A percentile compares a stretch with the other conserved stretches of the same genome.
These are phyloP conservation scores for Larimichthys polyactis DNA, from an alignment of 2,113 vertebrate species.

Conservation along the genomic window DNA sequence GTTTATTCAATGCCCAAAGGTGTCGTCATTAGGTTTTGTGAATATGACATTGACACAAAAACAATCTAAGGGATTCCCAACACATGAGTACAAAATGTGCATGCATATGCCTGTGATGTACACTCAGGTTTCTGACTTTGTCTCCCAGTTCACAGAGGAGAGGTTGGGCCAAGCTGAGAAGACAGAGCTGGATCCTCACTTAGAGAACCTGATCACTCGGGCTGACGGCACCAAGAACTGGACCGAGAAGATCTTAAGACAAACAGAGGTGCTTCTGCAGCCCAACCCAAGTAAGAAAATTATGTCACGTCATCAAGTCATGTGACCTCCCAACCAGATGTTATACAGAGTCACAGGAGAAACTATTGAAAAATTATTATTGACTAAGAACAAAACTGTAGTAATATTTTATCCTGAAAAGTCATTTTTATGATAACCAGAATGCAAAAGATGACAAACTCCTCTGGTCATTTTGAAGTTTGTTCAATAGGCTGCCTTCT, in stretches of 20 bases:
- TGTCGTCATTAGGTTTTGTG: not conserved
- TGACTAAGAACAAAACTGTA: not conserved
- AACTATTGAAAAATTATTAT: not conserved
- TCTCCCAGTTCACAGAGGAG: constrained; percentile 94
- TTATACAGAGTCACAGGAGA: not conserved
- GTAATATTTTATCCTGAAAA: too few relatives aligned
- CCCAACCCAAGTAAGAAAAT: constrained; percentile 76
- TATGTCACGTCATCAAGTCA: not conserved
- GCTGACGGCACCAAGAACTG: constrained; percentile 95
- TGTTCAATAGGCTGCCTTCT: not conserved
- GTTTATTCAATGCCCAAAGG: too few relatives aligned
- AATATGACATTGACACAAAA: not conserved
- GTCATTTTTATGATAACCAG: not conserved
- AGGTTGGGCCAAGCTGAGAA: constrained; percentile 96
- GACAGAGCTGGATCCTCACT: constrained; percentile 93
- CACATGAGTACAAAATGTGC: too few relatives aligned
- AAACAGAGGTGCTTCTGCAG: constrained; percentile 78
- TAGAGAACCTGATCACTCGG: constrained; percentile 91
- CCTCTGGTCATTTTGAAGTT: not conserved
- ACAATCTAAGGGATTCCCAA: too few relatives aligned
- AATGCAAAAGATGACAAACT: not conserved
- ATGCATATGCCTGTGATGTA: not conserved
- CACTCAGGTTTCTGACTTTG: not conserved
- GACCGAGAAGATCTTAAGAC: constrained; percentile 89
- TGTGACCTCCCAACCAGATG: not conserved